Evolutionary conservation across 2,113 vertebrate genomes (phyloP), one percentile per base, ranked within the genome.

Genomic region (Phalacrocorax carbo): DNA sequence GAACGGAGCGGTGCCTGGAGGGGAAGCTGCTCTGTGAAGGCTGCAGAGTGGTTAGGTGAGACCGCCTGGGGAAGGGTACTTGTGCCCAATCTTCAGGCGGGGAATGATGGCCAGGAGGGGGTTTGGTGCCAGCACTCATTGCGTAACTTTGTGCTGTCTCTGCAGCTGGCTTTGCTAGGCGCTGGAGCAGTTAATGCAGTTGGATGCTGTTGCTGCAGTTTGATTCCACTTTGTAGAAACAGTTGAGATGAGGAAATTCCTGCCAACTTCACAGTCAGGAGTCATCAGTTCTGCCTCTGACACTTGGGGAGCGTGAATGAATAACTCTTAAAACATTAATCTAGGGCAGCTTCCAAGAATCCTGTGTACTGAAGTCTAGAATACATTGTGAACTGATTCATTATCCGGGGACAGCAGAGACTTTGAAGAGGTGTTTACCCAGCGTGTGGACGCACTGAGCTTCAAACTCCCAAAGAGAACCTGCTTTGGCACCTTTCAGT

Each of bases 341-440:
- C 51, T n/a, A 58, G 81, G 42, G 89, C 62, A 76, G 73, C 82
- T 95, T 94, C 96, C 93, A 93, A 91, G 94, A 77, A 70, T 93
- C 46, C 51, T 40, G 48, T 52, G 77, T 84, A 22, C 86, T 51
- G 4, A 34, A 51, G 48, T 42, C 38, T 62, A 36, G 60, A 82
- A 84, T 62, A 48, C 52, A 9, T 9, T 49, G 78, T 27, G 64
- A 75, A 61, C 77, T 0, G 1, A 84, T 73, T 82, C 71, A 27
- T 68, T 86, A 62, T 6, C 44, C 81, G 66, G 62, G 51, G 81
- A 17, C 38, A 60, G 52, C 62, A 73, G 48, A 86, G 57, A 7
- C 62, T 82, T 38, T 65, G 65, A 52, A 60, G 85, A 65, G 62
- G 34, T 71, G 54, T 88, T 94, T 61, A 54, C 27, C 19, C 61